Evolutionary conservation across 2,888 invertebrate genomes (phyloP), one percentile per base, ranked within the genome.

Genomic region (Drosophila prostipennis): DNA sequence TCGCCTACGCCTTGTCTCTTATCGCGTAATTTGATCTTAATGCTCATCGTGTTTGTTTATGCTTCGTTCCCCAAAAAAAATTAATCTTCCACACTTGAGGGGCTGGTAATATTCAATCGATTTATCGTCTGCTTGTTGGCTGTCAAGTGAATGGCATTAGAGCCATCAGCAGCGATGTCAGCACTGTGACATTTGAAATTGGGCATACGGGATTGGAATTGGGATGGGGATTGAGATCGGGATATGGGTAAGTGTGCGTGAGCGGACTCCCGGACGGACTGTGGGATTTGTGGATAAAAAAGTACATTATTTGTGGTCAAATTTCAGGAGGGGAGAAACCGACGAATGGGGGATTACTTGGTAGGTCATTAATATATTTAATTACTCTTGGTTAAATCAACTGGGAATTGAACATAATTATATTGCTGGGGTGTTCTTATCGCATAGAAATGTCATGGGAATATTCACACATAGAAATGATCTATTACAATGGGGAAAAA

Each of bases 1-100:
- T 64, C 69, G 56, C 70, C 57, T 55, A 68, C 60, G 61, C 53
- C 78, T 78, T 73, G 71, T 45, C 59, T 55, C 59, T 73, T 84
- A 84, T 84, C 84, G 65, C 69, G 84, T 86, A 88, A 88, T 86
- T 87, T 63, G 87, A 84, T 84, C 84, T 84, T 80, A 88, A 88
- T 84, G 84, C 84, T 70, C 84, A 69, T 75, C 84, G 73, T 88
- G 84, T 88, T 88, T 86, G 73, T 78, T 80, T 86, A 70, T 76
- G 72, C 55, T 37, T 32, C 16, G 23, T 49, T 23, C 39, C 48
- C 61, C 29, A 29, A 11, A 36, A 39, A 81, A 78, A 76, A 85
- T 82, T 79, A 87, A 88, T 83, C 78, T 83, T 71, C 72, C 26
- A 39, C 29, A 23, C 52, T 34, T 48, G 36, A 51, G 48, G 68